Percentiles rank a stretch among this genome's conserved stretches.
Conservation (phyloP, 2,888 invertebrate genomes). For the Sinohyriopsis cumingii region DNA sequence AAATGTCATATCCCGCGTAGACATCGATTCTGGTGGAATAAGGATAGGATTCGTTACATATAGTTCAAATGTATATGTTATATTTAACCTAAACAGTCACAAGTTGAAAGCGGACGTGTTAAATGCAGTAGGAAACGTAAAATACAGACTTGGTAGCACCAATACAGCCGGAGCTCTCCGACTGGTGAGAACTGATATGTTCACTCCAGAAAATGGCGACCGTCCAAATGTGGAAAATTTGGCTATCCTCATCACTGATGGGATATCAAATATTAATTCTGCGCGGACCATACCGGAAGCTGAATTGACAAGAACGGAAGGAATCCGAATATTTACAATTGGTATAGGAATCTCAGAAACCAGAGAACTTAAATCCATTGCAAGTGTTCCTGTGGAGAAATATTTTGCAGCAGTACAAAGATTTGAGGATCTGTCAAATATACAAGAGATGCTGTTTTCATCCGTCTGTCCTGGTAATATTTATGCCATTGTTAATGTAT, state of each 20-base stretch:
- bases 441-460: conserved; percentile 38
- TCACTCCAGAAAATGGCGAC: conserved; percentile 51
- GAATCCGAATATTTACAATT: conserved; percentile 50
- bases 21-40: conserved; percentile 54
- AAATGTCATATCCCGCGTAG: conserved; percentile 43
- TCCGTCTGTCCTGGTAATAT: conserved; percentile 21
- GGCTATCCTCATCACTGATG: conserved; percentile 62
- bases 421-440: conserved; percentile 43
- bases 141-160: conserved; percentile 55
- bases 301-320: conserved; percentile 31
- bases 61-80: conserved; percentile 47
- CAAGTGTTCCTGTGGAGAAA: conserved; percentile 50
- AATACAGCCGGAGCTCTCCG: conserved; percentile 62
- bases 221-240: conserved; percentile 48
- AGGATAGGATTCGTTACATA: conserved; percentile 61
- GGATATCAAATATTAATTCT: conserved; percentile 57
- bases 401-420: conserved; percentile 49
- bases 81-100: conserved; percentile 54
- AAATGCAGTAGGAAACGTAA: conserved; percentile 47
- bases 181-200: conserved; percentile 50
- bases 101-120: conserved; percentile 40
- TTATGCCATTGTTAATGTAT: neutral
- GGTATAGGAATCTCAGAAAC: conserved; percentile 50
- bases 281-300: conserved; percentile 51
- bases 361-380: conserved; percentile 54